Conservation (phyloP, 2,888 invertebrate species). For the Morinoia aosen region DNA sequence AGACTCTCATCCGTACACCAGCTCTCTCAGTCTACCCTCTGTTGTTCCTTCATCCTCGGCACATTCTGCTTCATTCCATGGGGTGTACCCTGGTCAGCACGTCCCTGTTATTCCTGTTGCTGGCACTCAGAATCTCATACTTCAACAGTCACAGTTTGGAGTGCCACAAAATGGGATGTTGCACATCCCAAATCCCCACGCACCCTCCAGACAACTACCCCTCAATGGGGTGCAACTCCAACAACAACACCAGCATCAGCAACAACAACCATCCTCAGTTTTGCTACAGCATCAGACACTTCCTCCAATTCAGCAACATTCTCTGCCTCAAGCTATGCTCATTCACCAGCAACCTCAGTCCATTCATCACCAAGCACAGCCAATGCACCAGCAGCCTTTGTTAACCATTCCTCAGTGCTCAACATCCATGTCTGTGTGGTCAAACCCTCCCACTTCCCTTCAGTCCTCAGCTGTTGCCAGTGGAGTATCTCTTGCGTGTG, state of each 20-base stretch:
- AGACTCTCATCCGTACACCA: neutral
- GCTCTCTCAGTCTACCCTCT: neutral
- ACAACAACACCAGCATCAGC: neutral
- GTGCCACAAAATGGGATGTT: conserved; percentile 26
- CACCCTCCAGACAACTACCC: neutral
- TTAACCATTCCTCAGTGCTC: neutral
- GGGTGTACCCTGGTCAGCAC: conserved; percentile 16
- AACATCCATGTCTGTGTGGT: neutral
- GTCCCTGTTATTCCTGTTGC: neutral
- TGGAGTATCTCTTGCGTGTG: neutral
- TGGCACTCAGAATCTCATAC: neutral
- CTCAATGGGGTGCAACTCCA: neutral
- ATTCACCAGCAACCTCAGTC: neutral
- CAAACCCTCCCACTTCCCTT: neutral
- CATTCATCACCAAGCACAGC: neutral
- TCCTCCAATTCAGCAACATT: neutral
- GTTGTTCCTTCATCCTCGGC: neutral
- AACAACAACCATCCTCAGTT: neutral
- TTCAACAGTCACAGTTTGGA: neutral
- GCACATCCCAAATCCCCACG: neutral
- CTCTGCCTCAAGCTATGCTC: neutral
- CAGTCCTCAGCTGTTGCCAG: neutral
- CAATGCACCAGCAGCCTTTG: neutral
- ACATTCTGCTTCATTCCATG: neutral
- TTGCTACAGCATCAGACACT: neutral